Percentiles rank a stretch among this genome's conserved stretches.
phyloP scores from a whole-genome alignment of 2,888 invertebrate species.

The Hypercompe scribonia region DNA sequence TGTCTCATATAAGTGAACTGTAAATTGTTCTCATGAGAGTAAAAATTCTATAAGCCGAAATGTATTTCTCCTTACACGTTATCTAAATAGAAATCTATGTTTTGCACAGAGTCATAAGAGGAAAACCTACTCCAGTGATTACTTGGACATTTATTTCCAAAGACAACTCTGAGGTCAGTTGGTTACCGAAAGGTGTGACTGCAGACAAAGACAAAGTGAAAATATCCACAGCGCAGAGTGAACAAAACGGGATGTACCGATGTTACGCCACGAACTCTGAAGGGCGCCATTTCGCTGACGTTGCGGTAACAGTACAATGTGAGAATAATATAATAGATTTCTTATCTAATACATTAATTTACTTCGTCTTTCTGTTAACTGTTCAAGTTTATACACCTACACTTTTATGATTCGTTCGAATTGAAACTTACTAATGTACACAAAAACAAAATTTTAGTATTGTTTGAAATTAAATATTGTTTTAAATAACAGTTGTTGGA shows the following conservation, averaged over 20 bases:
- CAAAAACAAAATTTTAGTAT: too few relatives aligned
- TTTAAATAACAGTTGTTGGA: too few relatives aligned
- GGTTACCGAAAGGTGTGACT: slow-evolving; percentile 59
- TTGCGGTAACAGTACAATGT: slow-evolving; percentile 69
- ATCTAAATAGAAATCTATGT: neutral
- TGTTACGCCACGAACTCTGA: slow-evolving; percentile 68
- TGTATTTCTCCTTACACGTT: neutral
- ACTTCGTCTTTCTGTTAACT: neutral
- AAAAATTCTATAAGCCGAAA: too few relatives aligned
- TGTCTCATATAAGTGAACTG: too few relatives aligned
- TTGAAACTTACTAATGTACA: neutral
- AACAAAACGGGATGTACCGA: slow-evolving; percentile 66
- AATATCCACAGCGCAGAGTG: slow-evolving; percentile 56
- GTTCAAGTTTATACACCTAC: neutral
- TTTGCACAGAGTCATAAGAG: slow-evolving; percentile 62
- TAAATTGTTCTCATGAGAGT: too few relatives aligned
- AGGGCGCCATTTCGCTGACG: slow-evolving; percentile 60
- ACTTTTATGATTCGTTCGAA: neutral
- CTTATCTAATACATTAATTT: neutral
- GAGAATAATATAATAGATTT: slow-evolving; percentile 41
- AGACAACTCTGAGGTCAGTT: slow-evolving; percentile 49
- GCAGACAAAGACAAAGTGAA: slow-evolving; percentile 54
- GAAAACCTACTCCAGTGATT: slow-evolving; percentile 68
- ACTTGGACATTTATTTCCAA: slow-evolving; percentile 66
- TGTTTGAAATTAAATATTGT: too few relatives aligned